phyloP scores from a whole-genome alignment of 53 echinoderm and acorn worm species.

The Zoroaster sp. region DNA sequence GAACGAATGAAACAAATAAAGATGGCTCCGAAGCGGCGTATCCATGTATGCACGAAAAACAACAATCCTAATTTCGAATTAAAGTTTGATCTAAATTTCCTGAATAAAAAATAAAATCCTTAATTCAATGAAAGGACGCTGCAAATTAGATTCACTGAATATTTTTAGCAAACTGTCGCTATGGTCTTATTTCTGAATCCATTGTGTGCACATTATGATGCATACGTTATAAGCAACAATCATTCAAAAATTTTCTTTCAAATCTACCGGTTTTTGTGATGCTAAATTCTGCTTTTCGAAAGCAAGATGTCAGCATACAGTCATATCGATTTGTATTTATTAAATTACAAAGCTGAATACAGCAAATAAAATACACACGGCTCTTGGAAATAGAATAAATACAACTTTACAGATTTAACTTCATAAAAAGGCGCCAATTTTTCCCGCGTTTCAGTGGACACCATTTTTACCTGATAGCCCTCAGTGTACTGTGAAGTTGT shows the following conservation, averaged over 20 bases:
- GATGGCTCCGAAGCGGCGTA: no score
- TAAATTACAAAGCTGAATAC: not conserved
- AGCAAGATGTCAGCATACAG: not conserved
- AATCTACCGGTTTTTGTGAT: not conserved
- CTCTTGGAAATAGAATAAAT: not conserved
- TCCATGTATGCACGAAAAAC: no score
- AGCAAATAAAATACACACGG: constrained; percentile 3
- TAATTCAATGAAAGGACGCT: no score
- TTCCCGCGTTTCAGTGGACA: not conserved
- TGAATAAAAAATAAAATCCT: no score
- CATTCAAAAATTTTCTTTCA: not conserved
- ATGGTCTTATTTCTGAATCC: no score
- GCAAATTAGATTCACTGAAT: no score
- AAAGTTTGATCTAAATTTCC: no score
- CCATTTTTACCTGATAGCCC: not conserved
- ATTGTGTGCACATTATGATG: no score
- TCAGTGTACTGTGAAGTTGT: not conserved
- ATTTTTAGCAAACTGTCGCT: no score
- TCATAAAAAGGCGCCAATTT: not conserved
- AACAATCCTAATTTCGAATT: no score
- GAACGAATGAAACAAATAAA: no score
- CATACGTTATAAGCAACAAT: no score
- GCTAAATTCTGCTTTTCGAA: not conserved
- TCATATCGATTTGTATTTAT: not conserved
- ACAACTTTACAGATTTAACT: not conserved